Base-by-base conservation (phyloP, 2,888 invertebrate species). In the Idaea dimidiata region DNA sequence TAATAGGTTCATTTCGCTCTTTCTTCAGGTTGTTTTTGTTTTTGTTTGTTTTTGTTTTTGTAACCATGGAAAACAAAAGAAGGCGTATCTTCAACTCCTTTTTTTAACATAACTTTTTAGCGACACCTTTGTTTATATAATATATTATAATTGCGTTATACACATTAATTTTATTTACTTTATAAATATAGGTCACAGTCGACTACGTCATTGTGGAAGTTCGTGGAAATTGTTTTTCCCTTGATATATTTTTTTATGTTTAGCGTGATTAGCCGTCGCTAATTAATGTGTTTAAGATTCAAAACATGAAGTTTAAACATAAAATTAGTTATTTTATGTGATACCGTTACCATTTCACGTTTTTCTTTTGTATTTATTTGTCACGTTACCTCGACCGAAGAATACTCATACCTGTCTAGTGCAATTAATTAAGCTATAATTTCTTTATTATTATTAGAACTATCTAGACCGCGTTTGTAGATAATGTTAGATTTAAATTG, bases 201-300 rank as follows among this genome's bases (percentile, higher is more conserved):
- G 43, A 43, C 8, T 8, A 6, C 59, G 59, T 54, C 54, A 54
- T 31, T n/a, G 17, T 16, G 54, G 54, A 55, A 55, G 33, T 32
- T 60, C 18, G 16, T 54, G 60, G 55, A 31, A 55, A 56, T 33
- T 32, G 32, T 17, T 33, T 43, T 43, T 43, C 43, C 43, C 43
- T 43, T 43, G 43, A 43, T 43, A 43, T 43, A 8, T 43, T 8
- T 43, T 43, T 43, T 43, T 14, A 43, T 43, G 14, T 43, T 14
- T 43, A 43, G 43, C 43, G 43, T 43, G 43, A 43, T 43, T 43
- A 43, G 43, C 14, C 43, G 43, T 43, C 3, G 43, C 43, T 8
- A 43, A 43, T 43, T 43, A 43, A 43, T 43, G 43, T 43, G 6
- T 33, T 43, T 43, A 14, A 43, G 8, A 43, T 43, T 43, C 14